Evolutionary conservation across 2,113 vertebrate genomes (phyloP).

Genomic region (Scartelaos histophorus): DNA sequence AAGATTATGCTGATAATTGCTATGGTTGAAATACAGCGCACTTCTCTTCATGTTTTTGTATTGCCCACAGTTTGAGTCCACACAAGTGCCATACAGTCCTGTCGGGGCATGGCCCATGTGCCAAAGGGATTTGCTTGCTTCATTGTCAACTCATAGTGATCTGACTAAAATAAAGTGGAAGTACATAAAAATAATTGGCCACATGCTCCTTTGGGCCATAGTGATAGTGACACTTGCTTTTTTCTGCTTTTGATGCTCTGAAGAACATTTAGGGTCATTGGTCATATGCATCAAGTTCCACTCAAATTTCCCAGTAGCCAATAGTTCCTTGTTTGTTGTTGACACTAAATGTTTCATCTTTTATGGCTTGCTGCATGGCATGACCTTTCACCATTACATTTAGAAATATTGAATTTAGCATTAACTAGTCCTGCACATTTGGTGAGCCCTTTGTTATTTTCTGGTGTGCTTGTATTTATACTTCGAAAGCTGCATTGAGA

Average conservation of each 20-base stretch:
- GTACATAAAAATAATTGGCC: not conserved
- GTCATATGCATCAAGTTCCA: not conserved
- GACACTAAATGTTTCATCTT: not conserved
- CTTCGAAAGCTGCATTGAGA: not conserved
- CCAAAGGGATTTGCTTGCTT: constrained; percentile 35
- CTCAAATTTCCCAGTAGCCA: not conserved
- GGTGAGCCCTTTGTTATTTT: not conserved
- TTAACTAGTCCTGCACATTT: not conserved
- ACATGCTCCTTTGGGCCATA: not conserved
- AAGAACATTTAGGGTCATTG: not conserved
- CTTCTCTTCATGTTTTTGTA: constrained; percentile 18
- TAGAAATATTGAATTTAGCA: too few species aligned
- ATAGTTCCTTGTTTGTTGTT: not conserved
- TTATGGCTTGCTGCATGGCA: not conserved
- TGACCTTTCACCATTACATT: not conserved
- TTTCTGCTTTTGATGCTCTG: not conserved
- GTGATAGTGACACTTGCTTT: not conserved
- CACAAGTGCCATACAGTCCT: constrained; percentile 31
- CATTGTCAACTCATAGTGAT: constrained; percentile 28
- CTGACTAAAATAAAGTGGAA: not conserved
- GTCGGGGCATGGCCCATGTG: constrained; percentile 18
- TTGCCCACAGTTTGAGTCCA: constrained; percentile 23
- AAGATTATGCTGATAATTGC: constrained; percentile 17
- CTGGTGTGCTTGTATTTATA: not conserved
- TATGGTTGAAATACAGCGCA: not conserved